Evolutionary conservation across 2,113 vertebrate genomes (phyloP).

Genomic region (Origma solitaria): DNA sequence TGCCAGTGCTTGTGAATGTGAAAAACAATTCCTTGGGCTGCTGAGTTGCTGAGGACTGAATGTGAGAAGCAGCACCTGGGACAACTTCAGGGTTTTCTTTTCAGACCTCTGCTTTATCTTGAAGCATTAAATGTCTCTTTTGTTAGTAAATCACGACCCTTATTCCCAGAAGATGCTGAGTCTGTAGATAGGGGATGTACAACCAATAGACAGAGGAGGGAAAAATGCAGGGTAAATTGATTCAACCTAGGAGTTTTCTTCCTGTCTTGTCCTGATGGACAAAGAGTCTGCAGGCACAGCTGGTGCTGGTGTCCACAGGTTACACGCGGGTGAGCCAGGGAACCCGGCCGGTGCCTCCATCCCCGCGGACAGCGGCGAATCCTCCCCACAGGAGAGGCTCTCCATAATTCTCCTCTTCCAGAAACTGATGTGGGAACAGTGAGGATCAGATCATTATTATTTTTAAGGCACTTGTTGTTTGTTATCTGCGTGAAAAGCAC

Average conservation of each 20-base stretch:
- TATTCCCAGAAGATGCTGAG: background rate
- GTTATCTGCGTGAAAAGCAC: background rate
- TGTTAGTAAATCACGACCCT: background rate
- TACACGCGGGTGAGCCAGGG: background rate
- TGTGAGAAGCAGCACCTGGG: rapidly evolving
- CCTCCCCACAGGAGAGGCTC: background rate
- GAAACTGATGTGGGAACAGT: background rate
- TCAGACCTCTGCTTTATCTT: background rate
- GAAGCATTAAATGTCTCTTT: background rate
- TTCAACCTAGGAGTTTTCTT: background rate
- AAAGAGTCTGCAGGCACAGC: background rate
- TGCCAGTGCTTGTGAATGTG: background rate
- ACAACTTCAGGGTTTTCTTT: background rate
- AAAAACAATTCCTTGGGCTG: background rate
- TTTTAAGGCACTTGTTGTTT: background rate
- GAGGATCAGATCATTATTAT: background rate
- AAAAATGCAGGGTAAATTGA: background rate
- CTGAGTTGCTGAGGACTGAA: background rate
- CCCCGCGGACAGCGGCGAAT: rapidly evolving
- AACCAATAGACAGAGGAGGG: background rate
- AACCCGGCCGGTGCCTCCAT: rapidly evolving
- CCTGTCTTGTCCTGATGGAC: background rate
- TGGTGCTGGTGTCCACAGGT: background rate
- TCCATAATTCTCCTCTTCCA: background rate
- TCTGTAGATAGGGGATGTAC: background rate